Percentiles rank a stretch among this genome's conserved stretches.
Conservation (phyloP, 2,113 vertebrate species). For the Cygnus buccinator region DNA sequence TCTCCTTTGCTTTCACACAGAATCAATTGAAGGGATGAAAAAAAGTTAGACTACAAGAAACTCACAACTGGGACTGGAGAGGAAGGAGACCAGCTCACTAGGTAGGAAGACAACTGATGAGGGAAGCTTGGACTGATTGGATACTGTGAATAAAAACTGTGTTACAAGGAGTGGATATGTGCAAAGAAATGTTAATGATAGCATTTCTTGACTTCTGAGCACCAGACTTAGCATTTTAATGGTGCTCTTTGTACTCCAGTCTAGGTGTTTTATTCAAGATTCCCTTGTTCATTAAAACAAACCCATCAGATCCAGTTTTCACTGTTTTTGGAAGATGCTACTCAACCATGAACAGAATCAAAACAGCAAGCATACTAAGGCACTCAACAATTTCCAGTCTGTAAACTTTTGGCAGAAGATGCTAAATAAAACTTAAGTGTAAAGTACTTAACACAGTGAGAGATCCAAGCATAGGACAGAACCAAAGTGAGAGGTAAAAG, state of each 20-base stretch:
- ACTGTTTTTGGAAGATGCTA: not conserved
- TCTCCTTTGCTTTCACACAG: not conserved
- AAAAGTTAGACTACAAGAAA: not conserved
- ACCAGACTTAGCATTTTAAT: not conserved
- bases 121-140: not conserved
- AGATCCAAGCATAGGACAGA: not conserved
- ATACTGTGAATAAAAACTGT: not conserved
- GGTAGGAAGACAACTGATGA: not conserved
- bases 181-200: not conserved
- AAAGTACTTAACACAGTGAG: not conserved
- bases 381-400: not conserved
- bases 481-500: not conserved
- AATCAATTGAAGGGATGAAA: not conserved
- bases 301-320: not conserved
- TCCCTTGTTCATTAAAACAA: not conserved
- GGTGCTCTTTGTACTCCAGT: not conserved
- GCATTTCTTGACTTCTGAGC: not conserved
- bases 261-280: not conserved
- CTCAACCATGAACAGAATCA: not conserved
- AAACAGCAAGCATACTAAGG: not conserved
- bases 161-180: not conserved
- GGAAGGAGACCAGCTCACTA: not conserved
- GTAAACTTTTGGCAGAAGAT: not conserved
- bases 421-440: not conserved
- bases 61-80: not conserved